Evolutionary conservation across 2,797 vertebrate species (phyloP), one percentile per base, ranked within the genome.

Genomic region (Naso thynnoides): DNA sequence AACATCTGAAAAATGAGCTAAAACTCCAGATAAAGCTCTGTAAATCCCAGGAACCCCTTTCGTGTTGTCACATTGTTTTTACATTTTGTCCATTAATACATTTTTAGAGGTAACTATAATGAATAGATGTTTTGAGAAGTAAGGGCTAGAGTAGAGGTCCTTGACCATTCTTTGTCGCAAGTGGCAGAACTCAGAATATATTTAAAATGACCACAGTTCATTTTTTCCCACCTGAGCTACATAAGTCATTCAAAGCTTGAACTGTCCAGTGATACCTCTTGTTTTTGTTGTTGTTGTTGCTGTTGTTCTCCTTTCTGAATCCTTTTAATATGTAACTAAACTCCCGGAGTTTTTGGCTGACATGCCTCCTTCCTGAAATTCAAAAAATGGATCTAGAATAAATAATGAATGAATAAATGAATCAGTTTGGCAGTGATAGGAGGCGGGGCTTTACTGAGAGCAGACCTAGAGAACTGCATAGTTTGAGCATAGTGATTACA

Each of bases 191-290:
- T n/a, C 16, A 23, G 1, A 36, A 14, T 15, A 39, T 6, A 50
- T 10, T 61, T 61, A 15, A 42, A 53, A 47, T 54, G 11, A 47
- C 38, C 14, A 14, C 16, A 7, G 9, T 41, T 54, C 41, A 4
- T 27, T 48, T 55, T 47, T 58, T n/a, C n/a, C n/a, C 45, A 45
- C 15, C 8, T 54, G 3, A 45, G 53, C 4, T 31, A 31, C 15
- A 52, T 18, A 21, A 49, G 31, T 66, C 24, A 52, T 68, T 26
- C 55, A 7, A 52, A 57, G 47, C 16, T 47, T 31, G 18, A n/a
- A 44, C 27, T n/a, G 31, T 58, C 54, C 41, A 63, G 45, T 50
- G 13, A 33, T 26, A 41, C n/a, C n/a, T n/a, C n/a, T n/a, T n/a
- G n/a, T n/a, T n/a, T n/a, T n/a, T n/a, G n/a, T n/a, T n/a, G n/a